A percentile compares a stretch with the other conserved stretches of the same genome.
Conservation (phyloP, 2,797 vertebrate species). For the Acanthopagrus latus region DNA sequence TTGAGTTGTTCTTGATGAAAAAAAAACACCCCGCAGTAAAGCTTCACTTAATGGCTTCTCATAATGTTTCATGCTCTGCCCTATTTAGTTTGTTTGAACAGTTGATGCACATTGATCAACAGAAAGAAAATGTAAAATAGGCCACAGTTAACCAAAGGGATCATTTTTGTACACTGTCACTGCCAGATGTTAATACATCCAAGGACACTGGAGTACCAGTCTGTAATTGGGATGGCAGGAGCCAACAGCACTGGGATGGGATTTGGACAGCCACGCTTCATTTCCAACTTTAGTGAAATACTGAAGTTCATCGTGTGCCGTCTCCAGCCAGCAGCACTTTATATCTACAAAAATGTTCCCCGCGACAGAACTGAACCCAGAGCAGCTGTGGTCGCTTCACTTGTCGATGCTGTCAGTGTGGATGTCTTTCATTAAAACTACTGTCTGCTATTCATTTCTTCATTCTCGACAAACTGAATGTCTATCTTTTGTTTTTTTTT, state of each 20-base stretch:
- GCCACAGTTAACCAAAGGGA: neutral
- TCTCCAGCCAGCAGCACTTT: neutral
- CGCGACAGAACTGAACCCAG: neutral
- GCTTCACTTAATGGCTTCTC: neutral
- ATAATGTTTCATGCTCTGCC: neutral
- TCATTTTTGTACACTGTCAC: neutral
- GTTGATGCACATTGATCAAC: neutral
- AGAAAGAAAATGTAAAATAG: neutral
- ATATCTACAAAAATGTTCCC: neutral
- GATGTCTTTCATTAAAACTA: constrained; percentile 31
- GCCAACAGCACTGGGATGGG: constrained; percentile 6
- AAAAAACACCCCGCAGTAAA: neutral
- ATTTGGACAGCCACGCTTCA: constrained; percentile 10
- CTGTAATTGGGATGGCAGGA: constrained; percentile 25
- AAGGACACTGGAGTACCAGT: constrained; percentile 8
- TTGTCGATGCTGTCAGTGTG: neutral
- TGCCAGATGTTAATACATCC: constrained; percentile 19
- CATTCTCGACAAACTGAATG: neutral
- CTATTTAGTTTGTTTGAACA: neutral
- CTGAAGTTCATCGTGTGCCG: neutral
- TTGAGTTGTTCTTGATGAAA: neutral
- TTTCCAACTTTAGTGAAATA: constrained; percentile 4
- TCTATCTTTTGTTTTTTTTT: too few species aligned
- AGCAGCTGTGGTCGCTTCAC: neutral
- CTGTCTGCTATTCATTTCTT: neutral